Evolutionary conservation across 2,888 invertebrate genomes (phyloP).

Genomic region (Apamea epomidion): DNA sequence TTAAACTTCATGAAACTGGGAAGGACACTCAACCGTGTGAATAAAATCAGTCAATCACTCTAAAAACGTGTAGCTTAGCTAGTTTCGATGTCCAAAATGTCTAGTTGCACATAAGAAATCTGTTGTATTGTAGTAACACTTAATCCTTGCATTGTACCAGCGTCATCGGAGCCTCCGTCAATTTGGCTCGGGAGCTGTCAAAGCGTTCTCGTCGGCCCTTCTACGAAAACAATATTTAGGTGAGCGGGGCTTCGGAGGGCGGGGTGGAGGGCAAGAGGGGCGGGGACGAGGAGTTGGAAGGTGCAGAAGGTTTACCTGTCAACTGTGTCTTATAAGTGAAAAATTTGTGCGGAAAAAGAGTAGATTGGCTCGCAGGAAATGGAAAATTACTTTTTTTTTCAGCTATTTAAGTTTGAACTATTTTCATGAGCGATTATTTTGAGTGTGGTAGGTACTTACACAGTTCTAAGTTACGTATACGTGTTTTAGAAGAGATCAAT

Average conservation of each 20-base stretch:
- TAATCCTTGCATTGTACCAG: slow-evolving; percentile 38
- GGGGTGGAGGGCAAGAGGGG: slow-evolving; percentile 17
- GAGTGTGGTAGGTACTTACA: too few relatives aligned
- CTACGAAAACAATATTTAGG: slow-evolving; percentile 66
- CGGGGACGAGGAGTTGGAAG: not conserved
- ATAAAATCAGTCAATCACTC: too few relatives aligned
- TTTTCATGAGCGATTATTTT: too few relatives aligned
- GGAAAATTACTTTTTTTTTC: too few relatives aligned
- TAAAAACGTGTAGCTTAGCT: not conserved
- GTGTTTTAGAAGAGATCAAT: too few relatives aligned
- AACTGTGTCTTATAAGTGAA: not conserved
- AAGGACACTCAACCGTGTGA: not conserved
- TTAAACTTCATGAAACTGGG: not conserved
- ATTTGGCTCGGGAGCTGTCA: slow-evolving; percentile 41
- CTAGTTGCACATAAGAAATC: slow-evolving; percentile 1
- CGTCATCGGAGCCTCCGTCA: slow-evolving; percentile 42
- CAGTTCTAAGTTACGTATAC: too few relatives aligned
- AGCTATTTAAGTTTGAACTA: too few relatives aligned
- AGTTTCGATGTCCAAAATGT: not conserved
- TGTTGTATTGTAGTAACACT: not conserved
- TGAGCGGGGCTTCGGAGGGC: slow-evolving; percentile 56
- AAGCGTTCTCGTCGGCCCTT: slow-evolving; percentile 56
- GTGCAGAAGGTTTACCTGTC: slow-evolving; percentile 29
- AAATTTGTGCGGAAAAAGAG: not conserved
- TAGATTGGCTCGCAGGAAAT: not conserved